Evolutionary conservation across 2,113 vertebrate species (phyloP), one percentile per base, ranked within the genome.

Genomic region (Corvus moneduloides): DNA sequence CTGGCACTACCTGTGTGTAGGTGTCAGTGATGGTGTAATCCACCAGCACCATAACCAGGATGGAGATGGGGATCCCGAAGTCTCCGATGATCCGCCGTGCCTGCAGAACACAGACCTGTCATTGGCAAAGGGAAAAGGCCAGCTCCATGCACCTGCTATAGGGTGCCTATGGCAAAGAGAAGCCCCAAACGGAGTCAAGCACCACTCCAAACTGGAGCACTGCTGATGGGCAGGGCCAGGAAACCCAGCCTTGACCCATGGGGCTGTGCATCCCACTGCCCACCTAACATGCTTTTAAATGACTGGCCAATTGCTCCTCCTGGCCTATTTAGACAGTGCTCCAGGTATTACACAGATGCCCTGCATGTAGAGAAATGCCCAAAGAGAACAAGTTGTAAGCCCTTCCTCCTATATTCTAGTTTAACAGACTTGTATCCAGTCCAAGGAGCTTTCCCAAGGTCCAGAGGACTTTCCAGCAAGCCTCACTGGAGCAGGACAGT

Each of bases 61-160:
- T 99, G n/a, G 99, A 99, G 96, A 99, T 99, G 30, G 99, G 99
- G 92, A 99, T 99, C 66, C 99, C 99, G 8, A 99, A 99, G 91
- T 99, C 99, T 77, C 99, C 99, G 0, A 99, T 99, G 94, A 99
- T 98, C 95, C 99, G 98, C 82, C 99, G 99, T 13, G 98, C 99
- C 99, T 99, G 95, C 39, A 78, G 84, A 96, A 91, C 54, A 95
- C 76, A 75, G 28, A 86, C 22, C 20, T 24, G 32, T 59, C 2
- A 2, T 32, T 78, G 55, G 52, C 39, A 58, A 93, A 79, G 37
- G 43, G 33, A 76, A 74, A 0, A 2, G 67, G 17, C 28, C 6
- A 21, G 75, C 59, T 85, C 44, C 2, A 5, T 10, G 24, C 17
- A 39, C 49, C 48, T 46, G 55, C 41, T 51, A 19, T 2, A 35